Conservation (phyloP, 2,113 vertebrate genomes). For the Notarius quadriscutis region DNA sequence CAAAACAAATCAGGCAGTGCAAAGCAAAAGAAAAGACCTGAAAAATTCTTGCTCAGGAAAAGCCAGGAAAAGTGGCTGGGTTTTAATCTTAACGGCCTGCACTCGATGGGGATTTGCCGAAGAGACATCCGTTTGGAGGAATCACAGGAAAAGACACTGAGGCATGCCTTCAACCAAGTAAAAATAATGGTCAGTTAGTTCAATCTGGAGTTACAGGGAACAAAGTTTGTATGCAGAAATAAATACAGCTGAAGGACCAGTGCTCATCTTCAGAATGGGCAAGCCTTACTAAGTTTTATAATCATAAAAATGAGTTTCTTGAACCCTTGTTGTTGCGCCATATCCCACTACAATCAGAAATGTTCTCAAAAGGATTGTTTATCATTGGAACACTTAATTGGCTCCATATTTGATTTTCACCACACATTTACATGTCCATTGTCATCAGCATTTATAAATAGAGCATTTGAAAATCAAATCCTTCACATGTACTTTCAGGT, state of each 20-base stretch:
- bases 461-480: neutral
- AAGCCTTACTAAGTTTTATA: neutral
- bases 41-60: neutral
- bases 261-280: neutral
- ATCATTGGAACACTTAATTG: neutral
- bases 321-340: neutral
- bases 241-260: neutral
- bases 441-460: neutral
- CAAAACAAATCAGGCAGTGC: neutral
- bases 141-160: neutral
- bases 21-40: neutral
- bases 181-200: neutral
- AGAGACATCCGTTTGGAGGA: neutral
- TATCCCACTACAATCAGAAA: neutral
- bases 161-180: neutral
- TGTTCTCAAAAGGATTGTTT: neutral
- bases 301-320: neutral
- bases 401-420: neutral
- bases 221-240: neutral
- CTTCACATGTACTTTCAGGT: neutral
- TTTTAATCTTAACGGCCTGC: neutral
- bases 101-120: neutral
- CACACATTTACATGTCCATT: neutral
- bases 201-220: neutral
- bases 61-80: neutral